phyloP scores from a whole-genome alignment of 2,797 vertebrate genomes.

The Oryzias sinensis region DNA sequence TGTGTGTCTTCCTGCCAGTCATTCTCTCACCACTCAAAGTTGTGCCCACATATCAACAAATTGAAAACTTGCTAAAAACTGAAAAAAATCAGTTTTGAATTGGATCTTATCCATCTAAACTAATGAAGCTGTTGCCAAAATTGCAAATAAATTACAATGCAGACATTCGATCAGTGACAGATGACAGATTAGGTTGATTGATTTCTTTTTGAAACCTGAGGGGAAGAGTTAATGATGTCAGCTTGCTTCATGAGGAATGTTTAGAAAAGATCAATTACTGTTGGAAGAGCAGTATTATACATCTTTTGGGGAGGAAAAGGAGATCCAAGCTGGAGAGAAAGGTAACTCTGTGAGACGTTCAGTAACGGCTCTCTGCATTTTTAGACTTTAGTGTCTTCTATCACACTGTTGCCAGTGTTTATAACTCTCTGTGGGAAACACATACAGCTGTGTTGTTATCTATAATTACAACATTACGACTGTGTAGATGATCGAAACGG shows the following conservation, averaged over 20 bases:
- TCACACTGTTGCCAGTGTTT: no score
- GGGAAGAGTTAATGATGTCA: constrained; percentile 40
- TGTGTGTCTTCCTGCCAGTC: constrained; percentile 40
- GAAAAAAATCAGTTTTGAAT: constrained; percentile 15
- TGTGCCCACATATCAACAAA: constrained; percentile 24
- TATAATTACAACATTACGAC: neutral
- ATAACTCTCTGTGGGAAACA: neutral
- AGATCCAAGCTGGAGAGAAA: constrained; percentile 51
- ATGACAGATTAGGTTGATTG: constrained; percentile 39
- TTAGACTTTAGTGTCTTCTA: neutral
- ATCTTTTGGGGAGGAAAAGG: constrained; percentile 45
- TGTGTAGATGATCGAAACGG: neutral
- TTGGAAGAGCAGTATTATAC: constrained; percentile 39
- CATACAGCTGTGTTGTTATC: neutral
- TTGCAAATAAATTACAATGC: constrained; percentile 17
- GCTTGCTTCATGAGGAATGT: constrained; percentile 44
- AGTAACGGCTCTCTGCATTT: constrained; percentile 5
- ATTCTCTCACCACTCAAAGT: constrained; percentile 31
- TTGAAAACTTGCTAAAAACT: constrained; percentile 14
- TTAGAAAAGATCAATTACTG: constrained; percentile 62
- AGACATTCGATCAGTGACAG: constrained; percentile 17
- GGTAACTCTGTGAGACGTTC: constrained; percentile 11
- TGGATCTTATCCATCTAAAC: constrained; percentile 24
- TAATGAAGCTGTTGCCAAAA: constrained; percentile 25
- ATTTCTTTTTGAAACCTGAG: constrained; percentile 33